Evolutionary conservation across 30 jellyfish, hydroid and myxozoan species (phyloP).

Genomic region (Pelagia noctiluca): DNA sequence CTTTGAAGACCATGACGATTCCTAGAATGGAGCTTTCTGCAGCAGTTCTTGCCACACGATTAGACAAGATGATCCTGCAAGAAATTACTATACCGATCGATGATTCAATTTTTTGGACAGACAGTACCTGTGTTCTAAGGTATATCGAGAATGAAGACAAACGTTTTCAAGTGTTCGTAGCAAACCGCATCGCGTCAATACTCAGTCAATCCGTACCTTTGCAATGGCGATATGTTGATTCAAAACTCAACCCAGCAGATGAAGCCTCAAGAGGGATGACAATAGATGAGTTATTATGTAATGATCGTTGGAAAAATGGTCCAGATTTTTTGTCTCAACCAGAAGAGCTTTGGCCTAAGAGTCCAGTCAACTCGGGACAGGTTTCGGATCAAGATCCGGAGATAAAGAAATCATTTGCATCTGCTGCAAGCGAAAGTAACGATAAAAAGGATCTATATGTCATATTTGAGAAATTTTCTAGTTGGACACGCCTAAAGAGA

Average conservation of each 20-base stretch:
- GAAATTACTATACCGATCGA: constrained; percentile 4
- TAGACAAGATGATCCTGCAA: constrained; percentile 9
- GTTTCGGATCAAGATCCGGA: neutral
- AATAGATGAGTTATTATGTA: neutral
- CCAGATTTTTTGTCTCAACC: constrained; percentile 34
- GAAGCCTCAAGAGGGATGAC: constrained; percentile 59
- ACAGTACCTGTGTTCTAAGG: constrained; percentile 21
- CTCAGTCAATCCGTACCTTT: constrained; percentile 27
- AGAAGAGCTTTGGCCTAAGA: constrained; percentile 13
- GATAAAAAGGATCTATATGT: neutral
- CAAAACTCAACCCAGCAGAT: constrained; percentile 46
- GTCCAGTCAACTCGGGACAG: neutral
- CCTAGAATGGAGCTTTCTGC: constrained; percentile 40
- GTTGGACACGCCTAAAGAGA: too few relatives aligned
- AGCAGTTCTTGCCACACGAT: constrained; percentile 36
- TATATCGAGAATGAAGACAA: constrained; percentile 16
- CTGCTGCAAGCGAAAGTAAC: neutral
- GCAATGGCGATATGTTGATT: constrained; percentile 35
- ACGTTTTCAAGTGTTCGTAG: constrained; percentile 49
- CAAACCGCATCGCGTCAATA: constrained; percentile 20
- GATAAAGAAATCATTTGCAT: neutral
- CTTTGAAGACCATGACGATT: constrained; percentile 18
- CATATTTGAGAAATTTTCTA: neutral
- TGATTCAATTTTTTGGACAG: constrained; percentile 38
- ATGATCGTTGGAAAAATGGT: constrained; percentile 45